Evolutionary conservation across 2,797 vertebrate genomes (phyloP).

Genomic region (Melopsittacus undulatus): DNA sequence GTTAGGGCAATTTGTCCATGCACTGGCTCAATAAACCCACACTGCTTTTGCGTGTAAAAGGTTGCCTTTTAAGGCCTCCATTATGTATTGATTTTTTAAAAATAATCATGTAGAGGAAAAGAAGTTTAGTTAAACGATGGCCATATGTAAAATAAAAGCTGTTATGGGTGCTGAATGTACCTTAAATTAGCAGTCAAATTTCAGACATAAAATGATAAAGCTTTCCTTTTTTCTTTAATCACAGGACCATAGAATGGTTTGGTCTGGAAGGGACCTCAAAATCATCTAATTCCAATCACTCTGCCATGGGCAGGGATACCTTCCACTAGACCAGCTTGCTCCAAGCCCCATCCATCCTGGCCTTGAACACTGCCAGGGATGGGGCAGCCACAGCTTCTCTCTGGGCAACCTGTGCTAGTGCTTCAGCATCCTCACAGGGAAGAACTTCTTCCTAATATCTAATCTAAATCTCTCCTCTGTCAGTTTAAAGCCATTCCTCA

Average conservation of each 20-base stretch:
- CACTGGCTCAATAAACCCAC: neutral
- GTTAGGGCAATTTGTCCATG: neutral
- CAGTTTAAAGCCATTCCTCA: neutral
- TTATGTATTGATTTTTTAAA: neutral
- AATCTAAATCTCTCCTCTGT: neutral
- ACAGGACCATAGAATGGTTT: neutral
- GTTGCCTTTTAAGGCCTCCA: neutral
- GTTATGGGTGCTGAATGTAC: neutral
- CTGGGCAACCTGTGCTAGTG: neutral
- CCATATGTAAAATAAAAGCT: neutral
- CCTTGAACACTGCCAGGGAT: neutral
- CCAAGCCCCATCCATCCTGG: neutral
- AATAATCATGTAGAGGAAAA: neutral
- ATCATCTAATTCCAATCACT: neutral
- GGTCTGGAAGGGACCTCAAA: neutral
- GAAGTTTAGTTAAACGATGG: neutral
- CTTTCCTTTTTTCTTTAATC: neutral
- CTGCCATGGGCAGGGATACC: neutral
- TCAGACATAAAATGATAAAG: neutral
- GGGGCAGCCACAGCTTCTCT: neutral
- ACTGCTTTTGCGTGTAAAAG: neutral
- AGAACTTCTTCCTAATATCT: neutral
- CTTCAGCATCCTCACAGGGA: neutral
- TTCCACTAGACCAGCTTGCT: neutral
- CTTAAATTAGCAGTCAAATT: neutral